Evolutionary conservation across 2,797 vertebrate species (phyloP).

Genomic region (Diplodus puntazzo): DNA sequence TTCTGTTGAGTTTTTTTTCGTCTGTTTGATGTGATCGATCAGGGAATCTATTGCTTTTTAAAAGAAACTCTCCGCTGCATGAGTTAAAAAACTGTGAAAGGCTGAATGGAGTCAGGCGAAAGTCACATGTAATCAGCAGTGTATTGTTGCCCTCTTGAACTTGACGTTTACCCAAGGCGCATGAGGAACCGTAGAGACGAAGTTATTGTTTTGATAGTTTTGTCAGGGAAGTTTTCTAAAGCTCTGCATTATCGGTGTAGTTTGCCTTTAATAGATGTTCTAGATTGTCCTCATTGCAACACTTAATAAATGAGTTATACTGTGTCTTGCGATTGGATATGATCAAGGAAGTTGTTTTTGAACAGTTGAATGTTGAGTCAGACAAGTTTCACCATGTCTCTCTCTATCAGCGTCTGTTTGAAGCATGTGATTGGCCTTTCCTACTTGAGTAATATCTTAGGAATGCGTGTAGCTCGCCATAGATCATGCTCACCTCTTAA

Average conservation of each 20-base stretch:
- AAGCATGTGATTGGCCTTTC: conserved; percentile 21
- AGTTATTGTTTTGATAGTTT: background rate
- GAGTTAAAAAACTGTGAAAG: background rate
- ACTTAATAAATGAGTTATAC: too few species aligned
- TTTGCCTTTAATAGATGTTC: background rate
- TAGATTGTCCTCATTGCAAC: too few species aligned
- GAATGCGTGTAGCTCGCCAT: conserved; percentile 57
- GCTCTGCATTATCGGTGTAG: background rate
- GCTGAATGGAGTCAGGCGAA: conserved; percentile 1
- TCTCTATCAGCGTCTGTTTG: background rate
- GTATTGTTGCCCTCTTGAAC: background rate
- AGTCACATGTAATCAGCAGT: conserved; percentile 33
- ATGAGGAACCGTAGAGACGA: background rate
- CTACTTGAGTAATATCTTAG: conserved; percentile 40
- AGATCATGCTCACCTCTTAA: conserved; percentile 8
- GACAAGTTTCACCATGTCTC: conserved; percentile 66
- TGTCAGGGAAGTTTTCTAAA: background rate
- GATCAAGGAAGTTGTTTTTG: conserved; percentile 12
- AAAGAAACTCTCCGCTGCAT: background rate
- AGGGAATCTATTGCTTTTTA: background rate
- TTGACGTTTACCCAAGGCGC: conserved; percentile 2
- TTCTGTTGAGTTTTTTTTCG: background rate
- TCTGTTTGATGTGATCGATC: background rate
- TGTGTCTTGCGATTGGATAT: background rate
- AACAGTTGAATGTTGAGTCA: background rate